Evolutionary conservation across 2,113 vertebrate genomes (phyloP).

Genomic region (Nycticryphes semicollaris): DNA sequence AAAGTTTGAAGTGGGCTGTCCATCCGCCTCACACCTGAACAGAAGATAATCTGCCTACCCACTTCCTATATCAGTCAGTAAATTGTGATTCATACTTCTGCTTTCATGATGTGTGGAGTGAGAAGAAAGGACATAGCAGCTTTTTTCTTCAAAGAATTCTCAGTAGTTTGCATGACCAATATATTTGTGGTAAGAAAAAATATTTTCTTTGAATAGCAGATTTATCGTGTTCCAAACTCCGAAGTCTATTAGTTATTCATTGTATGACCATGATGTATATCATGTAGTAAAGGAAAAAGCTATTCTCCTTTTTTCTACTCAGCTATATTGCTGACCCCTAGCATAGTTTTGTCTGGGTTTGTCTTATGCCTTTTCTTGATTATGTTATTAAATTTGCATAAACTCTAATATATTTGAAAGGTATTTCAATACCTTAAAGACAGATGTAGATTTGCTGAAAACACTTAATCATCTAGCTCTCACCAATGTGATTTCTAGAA

Average conservation of each 20-base stretch:
- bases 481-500: not conserved
- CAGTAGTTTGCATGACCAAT: not conserved
- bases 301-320: not conserved
- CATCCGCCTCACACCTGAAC: not conserved
- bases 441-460: not conserved
- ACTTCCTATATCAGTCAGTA: not conserved
- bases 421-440: not conserved
- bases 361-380: not conserved
- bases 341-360: not conserved
- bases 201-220: not conserved
- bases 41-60: not conserved
- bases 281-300: not conserved
- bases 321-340: not conserved
- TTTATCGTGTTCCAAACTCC: not conserved
- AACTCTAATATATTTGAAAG: not conserved
- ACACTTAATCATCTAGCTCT: not conserved
- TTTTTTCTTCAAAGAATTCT: not conserved
- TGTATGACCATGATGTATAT: rapidly evolving
- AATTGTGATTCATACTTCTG: not conserved
- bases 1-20: rapidly evolving
- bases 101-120: not conserved
- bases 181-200: not conserved
- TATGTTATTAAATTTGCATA: not conserved
- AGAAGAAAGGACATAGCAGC: rapidly evolving
- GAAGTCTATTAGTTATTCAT: not conserved